Conservation (phyloP, 1,140 invertebrate genomes). For the roundworm (Caenorhabditis elegans) region WBcel235 BX284602.5:7979501-7980000, state of each 20-base stretch:
- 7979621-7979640: neutral
- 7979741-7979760: neutral
- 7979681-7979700: neutral
- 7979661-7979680: neutral
- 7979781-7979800: too few relatives aligned
- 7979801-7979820: too few relatives aligned
- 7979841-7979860: too few relatives aligned
- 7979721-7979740: neutral
- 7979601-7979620: neutral
- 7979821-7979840: too few relatives aligned
- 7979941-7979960: too few relatives aligned
- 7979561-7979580: neutral
- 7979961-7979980: too few relatives aligned
- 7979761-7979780: too few relatives aligned
- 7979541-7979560: slow-evolving; percentile 1
- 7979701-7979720: neutral
- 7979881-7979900: too few relatives aligned
- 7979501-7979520: neutral
- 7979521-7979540: slow-evolving; percentile 12
- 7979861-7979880: too few relatives aligned
- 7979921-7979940: too few relatives aligned
- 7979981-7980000: neutral
- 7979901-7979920: too few relatives aligned
- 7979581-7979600: neutral
- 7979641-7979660: slow-evolving; percentile 14